Evolutionary conservation across 2,113 vertebrate genomes (phyloP).

Genomic region (Corythoichthys intestinalis): DNA sequence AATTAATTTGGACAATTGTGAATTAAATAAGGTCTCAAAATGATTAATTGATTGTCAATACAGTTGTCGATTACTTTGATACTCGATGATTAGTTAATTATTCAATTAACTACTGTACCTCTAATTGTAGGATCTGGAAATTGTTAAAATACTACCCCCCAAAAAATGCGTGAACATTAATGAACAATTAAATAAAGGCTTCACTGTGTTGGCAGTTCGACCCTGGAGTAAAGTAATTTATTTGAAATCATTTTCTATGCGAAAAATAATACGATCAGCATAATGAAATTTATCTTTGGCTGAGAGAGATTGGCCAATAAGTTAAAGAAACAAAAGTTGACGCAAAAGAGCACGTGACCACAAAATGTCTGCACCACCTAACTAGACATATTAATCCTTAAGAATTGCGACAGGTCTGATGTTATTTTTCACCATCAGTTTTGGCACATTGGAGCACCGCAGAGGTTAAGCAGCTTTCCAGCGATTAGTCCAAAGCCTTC

Average conservation of each 20-base stretch:
- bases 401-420: slow-evolving; percentile 34
- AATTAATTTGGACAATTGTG: too few relatives aligned
- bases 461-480: slow-evolving; percentile 26
- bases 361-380: background rate
- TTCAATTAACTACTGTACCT: too few relatives aligned
- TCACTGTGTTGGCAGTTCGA: background rate
- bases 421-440: slow-evolving; percentile 54
- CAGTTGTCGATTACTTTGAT: too few relatives aligned
- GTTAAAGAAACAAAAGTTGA: background rate
- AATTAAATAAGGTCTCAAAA: too few relatives aligned
- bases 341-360: background rate
- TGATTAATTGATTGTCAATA: too few relatives aligned
- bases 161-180: background rate
- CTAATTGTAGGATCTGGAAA: too few relatives aligned
- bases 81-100: too few relatives aligned
- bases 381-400: slow-evolving; percentile 8
- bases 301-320: background rate
- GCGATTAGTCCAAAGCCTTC: slow-evolving; percentile 25
- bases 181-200: background rate
- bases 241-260: background rate
- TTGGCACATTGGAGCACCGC: slow-evolving; percentile 32
- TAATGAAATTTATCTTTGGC: background rate
- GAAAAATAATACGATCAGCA: background rate
- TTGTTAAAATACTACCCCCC: background rate
- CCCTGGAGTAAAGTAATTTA: background rate